Percentiles rank a stretch among this genome's conserved stretches.
Conservation (phyloP, 2,888 invertebrate species). For the Acanthacorydalis orientalis region DNA sequence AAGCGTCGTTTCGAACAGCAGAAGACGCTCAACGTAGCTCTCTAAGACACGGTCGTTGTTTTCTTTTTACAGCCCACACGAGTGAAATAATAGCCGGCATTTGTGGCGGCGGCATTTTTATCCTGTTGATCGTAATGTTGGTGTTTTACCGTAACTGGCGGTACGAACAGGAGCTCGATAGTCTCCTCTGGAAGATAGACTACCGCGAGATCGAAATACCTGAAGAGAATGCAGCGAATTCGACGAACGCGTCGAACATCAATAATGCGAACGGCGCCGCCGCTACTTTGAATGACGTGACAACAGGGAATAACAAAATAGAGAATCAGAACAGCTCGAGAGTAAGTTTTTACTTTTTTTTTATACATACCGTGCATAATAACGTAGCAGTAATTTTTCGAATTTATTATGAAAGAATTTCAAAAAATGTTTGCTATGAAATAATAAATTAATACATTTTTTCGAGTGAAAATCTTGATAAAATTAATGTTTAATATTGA, state of each 20-base stretch:
- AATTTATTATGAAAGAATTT: too few species aligned
- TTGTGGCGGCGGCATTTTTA: slow-evolving; percentile 54
- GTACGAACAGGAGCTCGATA: slow-evolving; percentile 86
- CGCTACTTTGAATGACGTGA: not conserved
- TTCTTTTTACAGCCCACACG: slow-evolving; percentile 45
- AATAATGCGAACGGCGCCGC: slow-evolving; percentile 8
- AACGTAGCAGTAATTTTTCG: too few species aligned
- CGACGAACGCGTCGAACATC: slow-evolving; percentile 4
- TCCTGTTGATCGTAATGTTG: slow-evolving; percentile 54
- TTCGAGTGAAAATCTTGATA: too few species aligned
- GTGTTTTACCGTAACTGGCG: slow-evolving; percentile 80
- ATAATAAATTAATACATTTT: too few species aligned
- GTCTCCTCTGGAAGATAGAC: slow-evolving; percentile 86
- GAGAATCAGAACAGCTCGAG: not conserved
- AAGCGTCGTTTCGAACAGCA: too few species aligned
- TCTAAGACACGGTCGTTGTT: too few species aligned
- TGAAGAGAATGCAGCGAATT: slow-evolving; percentile 29
- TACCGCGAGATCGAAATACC: slow-evolving; percentile 72
- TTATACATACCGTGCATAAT: too few species aligned
- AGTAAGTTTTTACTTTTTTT: too few species aligned
- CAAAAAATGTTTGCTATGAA: too few species aligned
- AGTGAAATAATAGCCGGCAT: slow-evolving; percentile 70
- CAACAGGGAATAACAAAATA: not conserved
- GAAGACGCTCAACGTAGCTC: too few species aligned
- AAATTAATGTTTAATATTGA: too few species aligned